A percentile compares a stretch with the other conserved stretches of the same genome.
These are phyloP conservation scores for Mirounga angustirostris DNA, from an alignment of 2,113 vertebrate species.

Conservation along the genomic window DNA sequence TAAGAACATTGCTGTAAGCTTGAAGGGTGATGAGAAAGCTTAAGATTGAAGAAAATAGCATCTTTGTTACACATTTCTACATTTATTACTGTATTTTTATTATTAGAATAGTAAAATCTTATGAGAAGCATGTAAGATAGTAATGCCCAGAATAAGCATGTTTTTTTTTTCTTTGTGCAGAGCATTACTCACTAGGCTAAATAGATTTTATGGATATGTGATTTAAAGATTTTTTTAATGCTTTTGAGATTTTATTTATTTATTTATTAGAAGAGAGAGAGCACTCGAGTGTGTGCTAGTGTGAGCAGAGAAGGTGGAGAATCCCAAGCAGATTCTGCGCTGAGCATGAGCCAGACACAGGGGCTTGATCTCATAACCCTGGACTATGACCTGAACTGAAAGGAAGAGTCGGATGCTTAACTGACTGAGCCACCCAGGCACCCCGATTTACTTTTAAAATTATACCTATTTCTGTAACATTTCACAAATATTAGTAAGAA, in stretches of 20 bases:
- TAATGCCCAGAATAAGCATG: conserved; percentile 18
- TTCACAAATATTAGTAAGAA: background rate
- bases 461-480: conserved; percentile 31
- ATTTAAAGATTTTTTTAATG: background rate
- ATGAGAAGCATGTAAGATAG: background rate
- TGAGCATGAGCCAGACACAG: background rate
- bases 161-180: background rate
- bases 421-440: background rate
- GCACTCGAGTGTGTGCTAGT: background rate
- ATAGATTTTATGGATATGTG: conserved; percentile 43
- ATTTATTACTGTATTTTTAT: conserved; percentile 34
- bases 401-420: background rate
- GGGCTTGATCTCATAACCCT: background rate
- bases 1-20: background rate
- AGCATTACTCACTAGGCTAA: conserved; percentile 30
- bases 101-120: background rate
- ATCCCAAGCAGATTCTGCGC: background rate
- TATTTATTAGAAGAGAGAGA: background rate
- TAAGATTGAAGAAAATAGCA: background rate
- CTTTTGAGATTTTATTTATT: background rate
- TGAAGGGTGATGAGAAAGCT: background rate
- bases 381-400: background rate
- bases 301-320: background rate
- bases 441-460: background rate
- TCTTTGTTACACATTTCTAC: background rate